Evolutionary conservation across 2,797 vertebrate species (phyloP), one percentile per base, ranked within the genome.

Genomic region (Setipinna tenuifilis): DNA sequence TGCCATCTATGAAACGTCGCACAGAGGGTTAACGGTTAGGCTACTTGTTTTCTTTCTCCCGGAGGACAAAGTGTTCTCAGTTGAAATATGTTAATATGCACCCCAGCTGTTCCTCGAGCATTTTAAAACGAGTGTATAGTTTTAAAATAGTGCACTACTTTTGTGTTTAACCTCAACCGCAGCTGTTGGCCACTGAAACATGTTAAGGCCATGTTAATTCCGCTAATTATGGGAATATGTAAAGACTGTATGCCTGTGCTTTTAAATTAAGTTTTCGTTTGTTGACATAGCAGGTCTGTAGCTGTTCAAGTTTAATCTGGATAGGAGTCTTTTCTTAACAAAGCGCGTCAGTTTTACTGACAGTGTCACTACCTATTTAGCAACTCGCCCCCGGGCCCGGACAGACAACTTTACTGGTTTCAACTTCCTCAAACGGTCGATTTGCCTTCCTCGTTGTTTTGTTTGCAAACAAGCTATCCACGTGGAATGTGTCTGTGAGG

Each of bases 401-500:
- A 19, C 35, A 21, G 71, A 21, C 17, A 78, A 78, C 35, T 44
- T 44, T 31, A 44, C 35, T 78, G 35, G 71, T 78, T 78, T 78
- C 71, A 44, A 78, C 71, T 78, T 78, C 71, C 71, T 78, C 71
- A 78, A 78, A 78, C 71, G 35, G 71, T 78, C 71, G 71, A 41
- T 44, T 41, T 17, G 6, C 21, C 71, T 41, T 65, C 48, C 84
- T 81, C 58, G 46, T 4, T 14, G 89, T 92, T 94, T 89, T 96
- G 95, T 96, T 96, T 96, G 95, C 95, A 96, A 96, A 96, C 96
- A 95, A 91, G 31, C 84, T 62, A 89, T 93, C 92, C 95, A 95
- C 95, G 92, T 95, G 95, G 91, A 95, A 93, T 83, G 23, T 84
- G 1, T 71, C 12, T 78, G 41, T 3, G 9, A 0, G 28, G 75